phyloP scores from a whole-genome alignment of 2,113 vertebrate genomes.

The Cinclus cinclus region DNA sequence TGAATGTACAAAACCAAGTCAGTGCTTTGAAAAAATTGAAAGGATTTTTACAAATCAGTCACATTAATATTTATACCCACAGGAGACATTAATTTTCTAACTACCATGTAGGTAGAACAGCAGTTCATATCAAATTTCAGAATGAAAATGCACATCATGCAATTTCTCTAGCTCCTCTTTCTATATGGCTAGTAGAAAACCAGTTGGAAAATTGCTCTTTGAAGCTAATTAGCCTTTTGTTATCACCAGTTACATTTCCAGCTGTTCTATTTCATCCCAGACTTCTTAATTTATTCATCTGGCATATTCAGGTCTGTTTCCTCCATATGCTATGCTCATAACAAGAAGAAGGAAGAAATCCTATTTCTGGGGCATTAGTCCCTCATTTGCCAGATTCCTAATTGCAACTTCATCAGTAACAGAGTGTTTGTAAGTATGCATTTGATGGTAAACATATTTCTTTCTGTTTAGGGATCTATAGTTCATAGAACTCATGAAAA shows the following conservation, averaged over 20 bases:
- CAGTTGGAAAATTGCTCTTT: constrained; percentile 16
- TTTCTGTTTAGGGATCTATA: not conserved
- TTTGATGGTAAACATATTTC: not conserved
- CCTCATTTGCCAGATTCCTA: constrained; percentile 8
- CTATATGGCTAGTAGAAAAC: not conserved
- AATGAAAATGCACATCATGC: not conserved
- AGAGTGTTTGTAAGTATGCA: not conserved
- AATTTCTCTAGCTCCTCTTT: not conserved
- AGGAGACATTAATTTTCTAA: not conserved
- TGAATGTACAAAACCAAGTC: not conserved
- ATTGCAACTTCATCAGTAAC: not conserved
- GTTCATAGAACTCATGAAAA: not conserved
- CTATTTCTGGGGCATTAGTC: not conserved
- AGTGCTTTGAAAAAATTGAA: not conserved
- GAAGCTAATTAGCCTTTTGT: constrained; percentile 32
- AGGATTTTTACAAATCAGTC: not conserved
- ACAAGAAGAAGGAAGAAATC: constrained; percentile 2
- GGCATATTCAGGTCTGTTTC: not conserved
- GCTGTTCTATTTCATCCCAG: constrained; percentile 35
- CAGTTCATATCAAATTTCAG: not conserved
- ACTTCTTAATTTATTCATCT: constrained; percentile 35
- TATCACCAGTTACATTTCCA: constrained; percentile 40
- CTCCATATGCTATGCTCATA: not conserved
- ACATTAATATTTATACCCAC: constrained; percentile 19
- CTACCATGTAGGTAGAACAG: not conserved